Evolutionary conservation across 2,113 vertebrate genomes (phyloP).

Genomic region (Triplophysa rosa): DNA sequence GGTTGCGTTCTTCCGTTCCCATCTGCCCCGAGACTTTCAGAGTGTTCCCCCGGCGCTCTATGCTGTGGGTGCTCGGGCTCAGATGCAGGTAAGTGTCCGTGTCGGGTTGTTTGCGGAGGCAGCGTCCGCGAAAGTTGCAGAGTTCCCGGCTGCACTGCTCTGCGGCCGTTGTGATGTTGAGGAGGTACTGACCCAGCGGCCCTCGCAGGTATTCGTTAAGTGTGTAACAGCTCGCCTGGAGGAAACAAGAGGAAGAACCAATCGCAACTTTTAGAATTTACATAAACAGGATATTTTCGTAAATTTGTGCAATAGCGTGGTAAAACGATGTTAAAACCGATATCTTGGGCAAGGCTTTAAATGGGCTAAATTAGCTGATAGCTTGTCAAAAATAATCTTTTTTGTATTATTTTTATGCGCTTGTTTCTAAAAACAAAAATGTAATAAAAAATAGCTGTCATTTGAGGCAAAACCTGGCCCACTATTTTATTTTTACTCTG

Average conservation of each 20-base stretch:
- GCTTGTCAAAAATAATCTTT: no score
- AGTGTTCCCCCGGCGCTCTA: conserved; percentile 55
- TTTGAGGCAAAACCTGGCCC: no score
- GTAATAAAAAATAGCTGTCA: no score
- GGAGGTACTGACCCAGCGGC: conserved; percentile 82
- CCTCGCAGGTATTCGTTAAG: conserved; percentile 83
- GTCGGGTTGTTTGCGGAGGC: conserved; percentile 69
- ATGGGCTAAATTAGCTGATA: no score
- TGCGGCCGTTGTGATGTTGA: conserved; percentile 84
- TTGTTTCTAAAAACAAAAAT: no score
- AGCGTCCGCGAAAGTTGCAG: conserved; percentile 84
- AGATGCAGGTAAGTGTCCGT: conserved; percentile 80
- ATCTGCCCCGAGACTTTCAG: conserved; percentile 64
- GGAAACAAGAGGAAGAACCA: background rate
- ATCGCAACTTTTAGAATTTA: background rate
- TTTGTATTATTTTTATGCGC: no score
- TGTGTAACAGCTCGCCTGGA: conserved; percentile 79
- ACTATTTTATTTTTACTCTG: no score
- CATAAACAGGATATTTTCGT: background rate
- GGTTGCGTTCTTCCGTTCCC: conserved; percentile 59
- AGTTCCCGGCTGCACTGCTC: conserved; percentile 80
- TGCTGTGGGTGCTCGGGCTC: conserved; percentile 72
- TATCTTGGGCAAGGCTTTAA: no score
- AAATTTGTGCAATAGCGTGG: background rate
- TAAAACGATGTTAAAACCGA: no score